phyloP scores from a whole-genome alignment of 1,140 invertebrate species.

The Mesaphorura yosii region DNA sequence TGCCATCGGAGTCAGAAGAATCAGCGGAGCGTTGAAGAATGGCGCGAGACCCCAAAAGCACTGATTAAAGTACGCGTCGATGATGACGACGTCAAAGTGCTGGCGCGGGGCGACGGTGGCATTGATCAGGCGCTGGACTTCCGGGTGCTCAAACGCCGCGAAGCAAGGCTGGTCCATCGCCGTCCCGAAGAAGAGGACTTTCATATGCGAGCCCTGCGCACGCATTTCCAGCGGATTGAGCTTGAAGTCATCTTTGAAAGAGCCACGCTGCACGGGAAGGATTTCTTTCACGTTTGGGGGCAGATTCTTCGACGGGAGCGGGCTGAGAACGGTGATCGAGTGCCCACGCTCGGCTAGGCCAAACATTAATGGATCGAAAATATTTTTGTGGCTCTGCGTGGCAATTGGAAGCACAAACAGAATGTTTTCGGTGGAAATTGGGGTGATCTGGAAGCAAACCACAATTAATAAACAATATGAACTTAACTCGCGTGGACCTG shows the following conservation, averaged over 20 bases:
- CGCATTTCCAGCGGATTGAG: neutral
- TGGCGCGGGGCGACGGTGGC: neutral
- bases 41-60: slow-evolving; percentile 14
- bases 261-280: neutral
- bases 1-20: slow-evolving; percentile 1
- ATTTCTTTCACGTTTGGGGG: neutral
- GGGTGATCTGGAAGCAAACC: too few relatives aligned
- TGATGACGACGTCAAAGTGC: slow-evolving; percentile 36
- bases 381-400: slow-evolving; percentile 14
- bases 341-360: slow-evolving; percentile 29
- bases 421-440: too few relatives aligned
- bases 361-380: slow-evolving; percentile 20
- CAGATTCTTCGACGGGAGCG: slow-evolving; percentile 1
- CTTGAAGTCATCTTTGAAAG: neutral
- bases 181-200: neutral
- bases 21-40: slow-evolving; percentile 13
- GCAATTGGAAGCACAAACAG: neutral
- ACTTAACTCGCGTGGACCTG: too few relatives aligned
- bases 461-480: too few relatives aligned
- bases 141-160: neutral
- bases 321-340: slow-evolving; percentile 21
- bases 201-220: neutral
- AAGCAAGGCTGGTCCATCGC: neutral
- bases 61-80: slow-evolving; percentile 11
- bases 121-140: neutral